Conservation (phyloP, 2,113 vertebrate species). For the Gallinago undulata region DNA sequence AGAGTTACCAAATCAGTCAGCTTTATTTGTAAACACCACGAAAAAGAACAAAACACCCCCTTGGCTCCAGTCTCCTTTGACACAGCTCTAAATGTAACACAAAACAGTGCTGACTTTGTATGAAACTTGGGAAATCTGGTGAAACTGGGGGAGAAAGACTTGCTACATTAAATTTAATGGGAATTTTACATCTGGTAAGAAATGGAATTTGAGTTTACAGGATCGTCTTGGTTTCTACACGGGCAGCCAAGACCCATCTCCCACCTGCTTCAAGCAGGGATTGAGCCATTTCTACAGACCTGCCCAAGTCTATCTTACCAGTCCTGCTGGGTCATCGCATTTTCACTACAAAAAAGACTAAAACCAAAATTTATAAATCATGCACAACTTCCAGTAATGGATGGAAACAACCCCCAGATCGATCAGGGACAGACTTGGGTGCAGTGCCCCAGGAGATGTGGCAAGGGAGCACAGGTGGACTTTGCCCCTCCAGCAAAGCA, state of each 20-base stretch:
- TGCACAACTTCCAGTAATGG: rapidly evolving
- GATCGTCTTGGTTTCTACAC: not conserved
- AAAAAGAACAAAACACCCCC: slow-evolving; percentile 13
- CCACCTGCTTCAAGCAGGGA: rapidly evolving
- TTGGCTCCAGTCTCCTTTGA: not conserved
- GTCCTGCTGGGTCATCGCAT: not conserved
- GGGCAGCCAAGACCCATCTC: not conserved
- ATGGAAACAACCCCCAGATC: not conserved
- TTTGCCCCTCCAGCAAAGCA: not conserved
- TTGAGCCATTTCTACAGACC: not conserved
- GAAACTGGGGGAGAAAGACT: not conserved
- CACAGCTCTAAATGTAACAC: not conserved
- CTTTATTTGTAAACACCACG: slow-evolving; percentile 39
- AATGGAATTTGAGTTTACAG: not conserved
- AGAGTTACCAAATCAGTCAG: slow-evolving; percentile 33
- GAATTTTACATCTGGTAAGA: not conserved
- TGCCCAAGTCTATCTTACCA: no score
- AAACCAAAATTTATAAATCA: not conserved
- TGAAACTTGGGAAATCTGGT: not conserved
- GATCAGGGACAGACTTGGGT: not conserved
- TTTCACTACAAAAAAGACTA: not conserved
- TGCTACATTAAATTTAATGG: not conserved
- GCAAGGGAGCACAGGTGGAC: not conserved
- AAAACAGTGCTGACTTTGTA: not conserved
- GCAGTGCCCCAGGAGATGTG: not conserved